Conservation (phyloP, 2,888 invertebrate species). For the Meghimatium bilineatum region DNA sequence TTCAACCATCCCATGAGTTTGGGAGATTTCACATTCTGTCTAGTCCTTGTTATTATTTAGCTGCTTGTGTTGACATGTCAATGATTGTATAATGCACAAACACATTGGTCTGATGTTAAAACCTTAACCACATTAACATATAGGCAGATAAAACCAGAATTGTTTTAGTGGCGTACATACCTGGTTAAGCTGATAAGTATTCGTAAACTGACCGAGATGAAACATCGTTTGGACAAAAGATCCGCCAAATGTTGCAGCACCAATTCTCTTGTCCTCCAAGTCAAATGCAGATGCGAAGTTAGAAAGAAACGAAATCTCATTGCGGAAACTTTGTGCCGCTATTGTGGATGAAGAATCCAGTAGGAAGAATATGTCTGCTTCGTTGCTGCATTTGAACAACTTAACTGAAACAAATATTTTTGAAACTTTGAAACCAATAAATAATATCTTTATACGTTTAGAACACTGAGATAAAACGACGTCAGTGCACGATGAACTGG, state of each 20-base stretch:
- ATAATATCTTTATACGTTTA: too few relatives aligned
- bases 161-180: not conserved
- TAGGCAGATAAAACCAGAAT: too few relatives aligned
- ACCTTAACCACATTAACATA: too few relatives aligned
- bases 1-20: too few relatives aligned
- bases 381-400: not conserved
- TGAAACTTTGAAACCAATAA: too few relatives aligned
- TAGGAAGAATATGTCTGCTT: slow-evolving; percentile 12
- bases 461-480: too few relatives aligned
- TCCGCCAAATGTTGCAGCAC: slow-evolving; percentile 20
- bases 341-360: not conserved
- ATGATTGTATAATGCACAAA: too few relatives aligned
- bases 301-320: not conserved
- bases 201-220: not conserved
- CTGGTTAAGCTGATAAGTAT: not conserved
- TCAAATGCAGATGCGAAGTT: not conserved
- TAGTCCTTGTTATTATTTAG: too few relatives aligned
- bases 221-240: not conserved
- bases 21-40: too few relatives aligned
- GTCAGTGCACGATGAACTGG: too few relatives aligned
- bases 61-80: too few relatives aligned
- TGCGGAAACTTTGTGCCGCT: not conserved
- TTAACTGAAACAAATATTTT: slow-evolving; percentile 3
- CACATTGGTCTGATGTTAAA: too few relatives aligned
- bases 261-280: not conserved